Evolutionary conservation across 2,113 vertebrate genomes (phyloP).

Genomic region (Barnardius zonarius): DNA sequence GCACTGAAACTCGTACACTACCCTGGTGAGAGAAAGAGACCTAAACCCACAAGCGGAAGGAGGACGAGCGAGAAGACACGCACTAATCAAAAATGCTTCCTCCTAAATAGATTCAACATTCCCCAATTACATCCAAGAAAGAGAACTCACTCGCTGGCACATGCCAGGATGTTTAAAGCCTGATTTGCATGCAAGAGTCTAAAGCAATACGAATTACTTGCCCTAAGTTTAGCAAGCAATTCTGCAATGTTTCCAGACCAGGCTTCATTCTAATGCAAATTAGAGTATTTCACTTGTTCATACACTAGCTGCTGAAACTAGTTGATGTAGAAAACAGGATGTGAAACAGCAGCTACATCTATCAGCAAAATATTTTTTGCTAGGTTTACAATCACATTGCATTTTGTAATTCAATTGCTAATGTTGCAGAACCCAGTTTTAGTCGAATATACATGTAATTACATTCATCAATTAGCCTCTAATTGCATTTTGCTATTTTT

Average conservation of each 20-base stretch:
- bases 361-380: neutral
- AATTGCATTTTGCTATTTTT: conserved; percentile 36
- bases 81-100: neutral
- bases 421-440: conserved; percentile 26
- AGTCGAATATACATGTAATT: conserved; percentile 40
- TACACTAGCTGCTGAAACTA: neutral
- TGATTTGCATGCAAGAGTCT: neutral
- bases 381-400: neutral
- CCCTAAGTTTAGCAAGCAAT: neutral
- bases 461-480: conserved; percentile 42
- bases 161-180: neutral
- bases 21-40: neutral
- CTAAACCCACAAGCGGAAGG: neutral
- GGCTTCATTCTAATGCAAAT: neutral
- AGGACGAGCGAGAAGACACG: neutral
- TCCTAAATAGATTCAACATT: neutral
- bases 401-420: conserved; percentile 15
- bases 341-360: neutral
- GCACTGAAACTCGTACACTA: neutral
- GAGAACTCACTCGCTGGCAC: neutral
- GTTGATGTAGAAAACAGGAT: neutral
- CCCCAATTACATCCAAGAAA: neutral
- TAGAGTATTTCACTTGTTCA: neutral
- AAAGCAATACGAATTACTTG: neutral
- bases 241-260: neutral